Evolutionary conservation across 1,140 invertebrate genomes (phyloP).

Genomic region (Cydia fagiglandana): DNA sequence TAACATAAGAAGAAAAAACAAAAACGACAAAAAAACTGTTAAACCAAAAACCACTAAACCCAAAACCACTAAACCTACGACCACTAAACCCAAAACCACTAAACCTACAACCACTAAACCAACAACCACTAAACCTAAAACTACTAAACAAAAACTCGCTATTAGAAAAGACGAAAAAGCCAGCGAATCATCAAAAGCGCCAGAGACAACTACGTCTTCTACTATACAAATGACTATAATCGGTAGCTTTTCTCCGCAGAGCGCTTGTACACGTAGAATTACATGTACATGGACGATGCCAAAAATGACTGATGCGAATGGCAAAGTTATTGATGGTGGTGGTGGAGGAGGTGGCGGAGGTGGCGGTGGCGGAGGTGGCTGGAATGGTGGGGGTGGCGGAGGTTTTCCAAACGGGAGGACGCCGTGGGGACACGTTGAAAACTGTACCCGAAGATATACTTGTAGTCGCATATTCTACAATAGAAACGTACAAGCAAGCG

Average conservation of each 20-base stretch:
- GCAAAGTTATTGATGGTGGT: conserved; percentile 40
- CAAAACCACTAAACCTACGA: background rate
- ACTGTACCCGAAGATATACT: conserved; percentile 8
- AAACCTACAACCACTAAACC: background rate
- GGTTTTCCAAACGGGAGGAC: conserved; percentile 50
- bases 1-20: conserved; percentile 41
- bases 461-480: conserved; percentile 66
- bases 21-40: background rate
- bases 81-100: conserved; percentile 31
- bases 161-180: background rate
- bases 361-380: conserved; percentile 11
- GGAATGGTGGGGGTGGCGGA: background rate
- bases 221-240: conserved; percentile 40
- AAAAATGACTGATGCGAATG: conserved; percentile 46
- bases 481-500: conserved; percentile 58
- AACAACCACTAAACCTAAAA: conserved; percentile 29
- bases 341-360: conserved; percentile 28
- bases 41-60: conserved; percentile 27
- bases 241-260: conserved; percentile 14
- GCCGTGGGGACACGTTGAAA: conserved; percentile 57
- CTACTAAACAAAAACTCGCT: too few species aligned
- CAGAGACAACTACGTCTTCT: conserved; percentile 1
- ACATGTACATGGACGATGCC: conserved; percentile 71
- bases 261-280: conserved; percentile 61
- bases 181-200: background rate